Evolutionary conservation across 2,888 invertebrate species (phyloP), one percentile per base, ranked within the genome.

Genomic region (Cheiracanthium punctorium): DNA sequence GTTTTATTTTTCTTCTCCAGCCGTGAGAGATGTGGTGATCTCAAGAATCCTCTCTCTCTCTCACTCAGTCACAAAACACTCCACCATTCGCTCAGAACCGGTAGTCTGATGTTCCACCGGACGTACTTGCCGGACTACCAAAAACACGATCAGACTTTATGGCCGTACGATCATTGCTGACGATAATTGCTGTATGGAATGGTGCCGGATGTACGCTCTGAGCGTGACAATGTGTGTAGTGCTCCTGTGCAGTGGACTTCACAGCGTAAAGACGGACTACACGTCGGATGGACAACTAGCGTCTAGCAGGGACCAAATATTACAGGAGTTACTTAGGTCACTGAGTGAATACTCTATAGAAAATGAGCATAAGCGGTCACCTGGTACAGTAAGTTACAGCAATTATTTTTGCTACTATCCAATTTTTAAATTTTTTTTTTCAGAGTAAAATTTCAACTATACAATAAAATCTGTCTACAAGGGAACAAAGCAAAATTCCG

Each of bases 121-220:
- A 32, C 12, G n/a, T 29, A 33, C 33, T 33, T 37, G 37, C 84
- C 71, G 41, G 43, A 71, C 43, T 58, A 8, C 5, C 20, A n/a
- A 17, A n/a, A 1, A 7, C 58, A 24, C 58, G 24, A 2, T 17
- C 73, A 32, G 84, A 85, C 79, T 79, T 79, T 74, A 85, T 85
- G 84, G 84, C 77, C 73, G 73, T 5, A 85, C 67, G 17, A 12
- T 70, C 30, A 48, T 58, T 52, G 52, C 14, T 79, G 64, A 85
- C 30, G 41, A 33, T 24, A n/a, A 20, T 52, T 29, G 43, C 67
- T 82, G 82, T 82, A 84, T 84, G 84, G 84, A 84, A 84, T 80
- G 84, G 84, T 85, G 84, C 84, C 79, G 79, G 69, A 85, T 85
- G 84, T 79, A 32, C 70, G 17, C 79, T 8, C 48, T 85, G 74